A percentile compares a stretch with the other conserved stretches of the same genome.
phyloP scores from a whole-genome alignment of 2,113 vertebrate species.

The Paratilapia polleni region DNA sequence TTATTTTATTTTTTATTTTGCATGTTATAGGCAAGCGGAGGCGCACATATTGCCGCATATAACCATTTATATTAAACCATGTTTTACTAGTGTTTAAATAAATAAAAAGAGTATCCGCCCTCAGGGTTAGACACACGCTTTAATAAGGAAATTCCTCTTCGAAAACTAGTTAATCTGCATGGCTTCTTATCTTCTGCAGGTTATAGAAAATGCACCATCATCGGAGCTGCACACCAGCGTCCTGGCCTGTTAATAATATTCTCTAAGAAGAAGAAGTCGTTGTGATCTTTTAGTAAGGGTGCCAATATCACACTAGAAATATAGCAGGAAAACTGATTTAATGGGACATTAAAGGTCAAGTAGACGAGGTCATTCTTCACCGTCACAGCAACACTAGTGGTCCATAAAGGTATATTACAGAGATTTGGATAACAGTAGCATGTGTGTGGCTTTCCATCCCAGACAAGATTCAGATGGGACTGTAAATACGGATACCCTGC shows the following conservation, averaged over 20 bases:
- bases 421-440: neutral
- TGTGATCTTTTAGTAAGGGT: neutral
- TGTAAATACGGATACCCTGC: constrained; percentile 1
- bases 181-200: constrained; percentile 39
- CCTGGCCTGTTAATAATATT: neutral
- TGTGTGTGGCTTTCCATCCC: neutral
- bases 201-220: constrained; percentile 50
- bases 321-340: neutral
- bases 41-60: neutral
- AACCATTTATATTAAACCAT: neutral
- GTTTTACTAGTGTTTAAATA: neutral
- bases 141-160: neutral
- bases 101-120: neutral
- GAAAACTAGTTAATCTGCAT: neutral
- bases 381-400: neutral
- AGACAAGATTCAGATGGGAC: neutral
- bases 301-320: neutral
- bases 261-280: neutral
- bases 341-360: neutral
- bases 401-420: neutral
- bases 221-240: neutral
- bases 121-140: neutral
- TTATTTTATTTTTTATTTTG: neutral
- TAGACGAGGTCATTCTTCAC: neutral
- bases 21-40: neutral